Percentiles rank a stretch among this genome's conserved stretches.
Conservation (phyloP, 2,888 invertebrate species). For the Thelaira solivaga region DNA sequence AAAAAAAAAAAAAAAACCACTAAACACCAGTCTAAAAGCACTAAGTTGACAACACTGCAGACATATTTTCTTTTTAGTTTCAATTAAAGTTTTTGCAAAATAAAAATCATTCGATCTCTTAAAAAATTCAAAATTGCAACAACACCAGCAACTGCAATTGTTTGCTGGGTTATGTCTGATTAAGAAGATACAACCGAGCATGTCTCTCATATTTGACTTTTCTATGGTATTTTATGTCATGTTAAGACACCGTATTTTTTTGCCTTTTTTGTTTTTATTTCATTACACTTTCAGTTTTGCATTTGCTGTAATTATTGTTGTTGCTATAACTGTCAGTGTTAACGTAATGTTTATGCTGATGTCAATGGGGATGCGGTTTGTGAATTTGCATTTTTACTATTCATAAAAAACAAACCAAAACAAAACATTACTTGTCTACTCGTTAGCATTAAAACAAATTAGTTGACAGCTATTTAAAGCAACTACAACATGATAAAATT, state of each 20-base stretch:
- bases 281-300: constrained; percentile 32
- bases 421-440: constrained; percentile 44
- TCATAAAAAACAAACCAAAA: constrained; percentile 45
- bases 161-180: constrained; percentile 27
- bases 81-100: too few species aligned
- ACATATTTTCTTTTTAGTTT: too few species aligned
- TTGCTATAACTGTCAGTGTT: constrained; percentile 41
- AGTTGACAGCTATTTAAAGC: constrained; percentile 27
- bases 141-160: too few species aligned
- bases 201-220: constrained; percentile 36
- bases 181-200: not conserved
- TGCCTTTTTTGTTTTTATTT: too few species aligned
- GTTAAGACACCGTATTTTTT: constrained; percentile 39
- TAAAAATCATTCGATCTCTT: too few species aligned
- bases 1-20: too few species aligned
- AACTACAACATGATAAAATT: not conserved
- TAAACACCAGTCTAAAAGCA: too few species aligned
- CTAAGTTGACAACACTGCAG: too few species aligned
- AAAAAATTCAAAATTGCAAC: too few species aligned
- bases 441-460: constrained; percentile 41
- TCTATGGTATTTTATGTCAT: constrained; percentile 51
- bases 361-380: constrained; percentile 65
- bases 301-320: constrained; percentile 26
- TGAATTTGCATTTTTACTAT: constrained; percentile 64
- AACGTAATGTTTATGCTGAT: constrained; percentile 54